Conservation (phyloP, 2,888 invertebrate genomes). For the Saturnia pavonia region DNA sequence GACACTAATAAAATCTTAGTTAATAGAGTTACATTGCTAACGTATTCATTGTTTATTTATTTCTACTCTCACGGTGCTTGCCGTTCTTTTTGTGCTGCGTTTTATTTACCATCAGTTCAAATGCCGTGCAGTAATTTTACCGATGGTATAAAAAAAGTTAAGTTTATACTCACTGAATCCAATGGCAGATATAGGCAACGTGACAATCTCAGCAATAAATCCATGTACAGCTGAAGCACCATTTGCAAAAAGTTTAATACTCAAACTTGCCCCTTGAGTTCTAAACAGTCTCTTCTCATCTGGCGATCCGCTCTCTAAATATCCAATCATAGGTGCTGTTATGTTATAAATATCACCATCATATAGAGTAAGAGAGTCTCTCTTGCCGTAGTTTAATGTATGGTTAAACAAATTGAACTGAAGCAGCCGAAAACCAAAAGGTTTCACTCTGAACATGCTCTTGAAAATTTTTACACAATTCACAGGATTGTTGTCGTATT, state of each 20-base stretch:
- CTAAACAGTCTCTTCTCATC: constrained; percentile 89
- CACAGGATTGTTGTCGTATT: constrained; percentile 97
- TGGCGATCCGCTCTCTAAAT: constrained; percentile 86
- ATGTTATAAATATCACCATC: constrained; percentile 96
- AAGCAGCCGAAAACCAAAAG: constrained; percentile 93
- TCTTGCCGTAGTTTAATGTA: constrained; percentile 89
- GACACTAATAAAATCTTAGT: no score
- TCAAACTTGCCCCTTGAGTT: constrained; percentile 90
- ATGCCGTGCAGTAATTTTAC: not conserved
- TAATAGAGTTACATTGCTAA: no score
- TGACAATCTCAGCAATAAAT: constrained; percentile 98
- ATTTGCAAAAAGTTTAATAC: constrained; percentile 95
- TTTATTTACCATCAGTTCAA: not conserved
- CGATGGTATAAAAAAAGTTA: not conserved
- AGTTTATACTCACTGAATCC: constrained; percentile 88
- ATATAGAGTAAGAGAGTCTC: constrained; percentile 92
- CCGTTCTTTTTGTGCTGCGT: no score
- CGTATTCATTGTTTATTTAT: no score
- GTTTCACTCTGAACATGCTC: constrained; percentile 91
- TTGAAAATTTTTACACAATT: constrained; percentile 99
- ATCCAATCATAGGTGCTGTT: constrained; percentile 86
- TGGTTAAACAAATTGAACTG: constrained; percentile 97
- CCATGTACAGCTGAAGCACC: constrained; percentile 97
- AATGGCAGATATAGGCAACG: constrained; percentile 94
- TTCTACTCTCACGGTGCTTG: no score